Conservation (phyloP, 2,888 invertebrate species). For the Cerastoderma edule region DNA sequence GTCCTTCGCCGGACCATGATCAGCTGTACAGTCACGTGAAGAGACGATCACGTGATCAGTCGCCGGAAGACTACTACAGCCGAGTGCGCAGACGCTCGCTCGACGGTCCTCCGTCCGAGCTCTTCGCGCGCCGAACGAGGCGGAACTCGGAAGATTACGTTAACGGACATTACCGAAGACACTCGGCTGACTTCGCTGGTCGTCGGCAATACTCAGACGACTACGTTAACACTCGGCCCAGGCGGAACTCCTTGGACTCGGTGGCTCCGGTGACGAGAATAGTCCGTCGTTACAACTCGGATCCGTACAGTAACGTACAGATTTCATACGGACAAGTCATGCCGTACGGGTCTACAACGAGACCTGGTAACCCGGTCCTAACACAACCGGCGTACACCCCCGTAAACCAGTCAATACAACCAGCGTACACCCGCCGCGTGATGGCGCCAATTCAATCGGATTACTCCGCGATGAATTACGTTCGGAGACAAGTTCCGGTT, state of each 20-base stretch:
- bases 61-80: constrained; percentile 5
- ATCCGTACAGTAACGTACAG: constrained; percentile 3
- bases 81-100: neutral
- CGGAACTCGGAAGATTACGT: neutral
- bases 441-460: too few relatives aligned
- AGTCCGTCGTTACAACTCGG: neutral
- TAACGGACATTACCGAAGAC: neutral
- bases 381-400: neutral
- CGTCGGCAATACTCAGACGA: constrained; percentile 8
- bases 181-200: constrained; percentile 9
- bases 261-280: neutral
- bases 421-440: too few relatives aligned
- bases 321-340: neutral
- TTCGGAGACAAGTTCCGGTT: neutral
- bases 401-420: too few relatives aligned
- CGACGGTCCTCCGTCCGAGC: constrained; percentile 1
- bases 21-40: neutral
- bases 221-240: neutral
- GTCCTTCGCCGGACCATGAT: neutral
- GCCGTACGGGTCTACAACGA: neutral
- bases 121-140: neutral
- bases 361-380: neutral
- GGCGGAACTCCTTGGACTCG: neutral
- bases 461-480: constrained; percentile 8
- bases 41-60: constrained; percentile 1